Evolutionary conservation across 2,797 vertebrate genomes (phyloP), one percentile per base, ranked within the genome.

Genomic region (Thalassophryne amazonica): DNA sequence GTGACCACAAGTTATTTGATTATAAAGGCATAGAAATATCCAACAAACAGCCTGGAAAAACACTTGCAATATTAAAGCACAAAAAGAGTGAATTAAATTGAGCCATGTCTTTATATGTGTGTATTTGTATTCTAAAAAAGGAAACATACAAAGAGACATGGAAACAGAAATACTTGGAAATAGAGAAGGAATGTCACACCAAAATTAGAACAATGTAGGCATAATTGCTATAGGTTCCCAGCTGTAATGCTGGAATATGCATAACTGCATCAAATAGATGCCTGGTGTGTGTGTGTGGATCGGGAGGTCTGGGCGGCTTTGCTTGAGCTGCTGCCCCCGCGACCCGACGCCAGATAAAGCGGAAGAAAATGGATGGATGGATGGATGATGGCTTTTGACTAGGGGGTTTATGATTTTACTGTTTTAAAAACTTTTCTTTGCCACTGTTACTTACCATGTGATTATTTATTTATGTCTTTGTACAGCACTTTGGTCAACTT

Each of bases 1-100:
- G 55, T 50, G 54, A 67, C 41, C 2, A 18, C 28, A 9, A 45
- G 61, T 80, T 67, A 69, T 78, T 76, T 70, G 60, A 80, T 80
- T 60, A 69, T 40, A 35, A 60, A 32, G 35, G 47, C 38, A 8
- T 16, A 9, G 31, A 35, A 42, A 40, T 1, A 59, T 16, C 47
- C 42, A 54, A 60, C 36, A 69, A 61, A 68, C 34, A 39, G 54
- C 31, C 59, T 22, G 49, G 11, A 14, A 52, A 15, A 48, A 25
- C 37, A 29, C 27, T 50, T 11, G 24, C 39, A 16, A 52, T 52
- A 37, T 52, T 38, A 50, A 61, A 72, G 70, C 13, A 65, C 58
- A 69, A 33, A 29, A 34, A 29, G 19, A 43, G 56, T 5, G 7
- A 43, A 75, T 61, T 49, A 56, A 73, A 69, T 35, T 27, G n/a